phyloP scores from a whole-genome alignment of 2,113 vertebrate species.

The Tor tambroides region DNA sequence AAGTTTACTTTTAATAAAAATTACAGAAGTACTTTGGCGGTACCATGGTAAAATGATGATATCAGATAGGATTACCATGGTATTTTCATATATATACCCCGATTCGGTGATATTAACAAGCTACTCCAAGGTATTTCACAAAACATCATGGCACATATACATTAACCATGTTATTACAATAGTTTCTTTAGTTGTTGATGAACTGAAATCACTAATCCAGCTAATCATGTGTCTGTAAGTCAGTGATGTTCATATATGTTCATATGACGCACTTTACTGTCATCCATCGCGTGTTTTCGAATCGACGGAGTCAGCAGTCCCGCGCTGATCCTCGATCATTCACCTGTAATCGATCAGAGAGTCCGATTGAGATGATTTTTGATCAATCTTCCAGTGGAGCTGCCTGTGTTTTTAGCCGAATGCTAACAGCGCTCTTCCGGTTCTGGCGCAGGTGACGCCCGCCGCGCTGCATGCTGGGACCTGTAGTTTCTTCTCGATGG shows the following conservation, averaged over 20 bases:
- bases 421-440: slow-evolving; percentile 51
- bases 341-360: neutral
- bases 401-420: slow-evolving; percentile 60
- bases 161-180: neutral
- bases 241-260: neutral
- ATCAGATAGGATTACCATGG: no score
- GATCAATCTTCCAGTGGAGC: neutral
- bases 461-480: slow-evolving; percentile 43
- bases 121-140: no score
- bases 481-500: slow-evolving; percentile 2
- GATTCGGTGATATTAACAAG: neutral
- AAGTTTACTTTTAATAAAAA: no score
- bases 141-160: neutral
- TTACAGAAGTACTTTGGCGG: no score
- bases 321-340: neutral
- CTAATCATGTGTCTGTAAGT: neutral
- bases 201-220: neutral
- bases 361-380: neutral
- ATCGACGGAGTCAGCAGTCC: neutral
- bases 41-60: no score
- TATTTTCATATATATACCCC: neutral
- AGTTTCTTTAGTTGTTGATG: neutral
- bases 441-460: slow-evolving; percentile 30
- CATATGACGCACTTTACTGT: slow-evolving; percentile 79
- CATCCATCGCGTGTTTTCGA: slow-evolving; percentile 80